phyloP scores from a whole-genome alignment of 1,140 invertebrate species.

The Brachionus rotundiformis region DNA sequence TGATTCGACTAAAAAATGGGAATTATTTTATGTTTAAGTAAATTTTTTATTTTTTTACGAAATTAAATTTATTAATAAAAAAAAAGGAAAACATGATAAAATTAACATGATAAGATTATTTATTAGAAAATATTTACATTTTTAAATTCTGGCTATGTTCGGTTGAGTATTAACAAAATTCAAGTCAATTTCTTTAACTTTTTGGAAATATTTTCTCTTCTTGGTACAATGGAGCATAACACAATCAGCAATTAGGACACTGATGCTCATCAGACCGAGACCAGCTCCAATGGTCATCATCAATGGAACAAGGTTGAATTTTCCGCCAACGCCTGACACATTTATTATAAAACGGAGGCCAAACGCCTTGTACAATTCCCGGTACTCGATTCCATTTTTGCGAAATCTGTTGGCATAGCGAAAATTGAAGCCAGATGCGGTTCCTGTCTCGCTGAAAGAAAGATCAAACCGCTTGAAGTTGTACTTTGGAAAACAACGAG shows the following conservation, averaged over 20 bases:
- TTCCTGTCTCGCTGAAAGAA: slow-evolving; percentile 55
- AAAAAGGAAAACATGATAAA: not conserved
- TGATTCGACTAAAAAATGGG: too few relatives aligned
- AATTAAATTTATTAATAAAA: not conserved
- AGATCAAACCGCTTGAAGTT: slow-evolving; percentile 63
- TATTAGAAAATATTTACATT: not conserved
- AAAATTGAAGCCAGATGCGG: slow-evolving; percentile 67
- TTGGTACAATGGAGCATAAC: slow-evolving; percentile 51
- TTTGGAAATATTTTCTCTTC: slow-evolving; percentile 46
- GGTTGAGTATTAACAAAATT: slow-evolving; percentile 22
- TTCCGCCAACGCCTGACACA: slow-evolving; percentile 52
- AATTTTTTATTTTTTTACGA: too few relatives aligned
- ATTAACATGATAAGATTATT: not conserved
- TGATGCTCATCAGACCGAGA: slow-evolving; percentile 53
- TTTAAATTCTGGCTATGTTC: slow-evolving; percentile 4
- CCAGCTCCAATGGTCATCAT: slow-evolving; percentile 54
- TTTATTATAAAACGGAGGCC: slow-evolving; percentile 53
- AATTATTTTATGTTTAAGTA: too few relatives aligned
- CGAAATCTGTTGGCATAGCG: slow-evolving; percentile 64
- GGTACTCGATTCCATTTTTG: slow-evolving; percentile 58
- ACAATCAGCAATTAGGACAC: slow-evolving; percentile 45
- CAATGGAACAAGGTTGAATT: slow-evolving; percentile 53
- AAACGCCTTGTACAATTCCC: slow-evolving; percentile 62
- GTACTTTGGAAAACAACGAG: slow-evolving; percentile 66
- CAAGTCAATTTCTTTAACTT: slow-evolving; percentile 48